Evolutionary conservation across 2,797 vertebrate species (phyloP).

Genomic region (Pipistrellus kuhlii): DNA sequence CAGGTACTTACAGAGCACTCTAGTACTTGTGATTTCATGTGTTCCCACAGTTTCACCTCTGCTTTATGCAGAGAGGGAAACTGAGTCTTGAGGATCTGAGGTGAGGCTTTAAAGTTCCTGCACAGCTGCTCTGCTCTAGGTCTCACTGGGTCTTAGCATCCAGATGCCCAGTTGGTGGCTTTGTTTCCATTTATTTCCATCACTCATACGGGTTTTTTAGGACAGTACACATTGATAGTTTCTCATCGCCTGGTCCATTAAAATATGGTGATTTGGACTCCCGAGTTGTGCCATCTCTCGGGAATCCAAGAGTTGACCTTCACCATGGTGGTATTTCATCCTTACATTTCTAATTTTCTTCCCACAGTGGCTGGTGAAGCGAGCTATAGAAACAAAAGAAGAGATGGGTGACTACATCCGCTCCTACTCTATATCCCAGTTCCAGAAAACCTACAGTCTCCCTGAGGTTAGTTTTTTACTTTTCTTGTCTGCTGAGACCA

Average conservation of each 20-base stretch:
- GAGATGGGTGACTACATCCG: slow-evolving; percentile 98
- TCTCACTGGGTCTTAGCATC: not conserved
- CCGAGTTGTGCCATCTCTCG: not conserved
- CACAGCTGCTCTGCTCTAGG: not conserved
- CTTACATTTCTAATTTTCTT: not conserved
- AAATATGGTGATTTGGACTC: not conserved
- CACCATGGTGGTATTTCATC: not conserved
- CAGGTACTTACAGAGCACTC: not conserved
- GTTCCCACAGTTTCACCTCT: not conserved
- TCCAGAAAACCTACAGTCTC: slow-evolving; percentile 95
- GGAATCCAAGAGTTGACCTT: not conserved
- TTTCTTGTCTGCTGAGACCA: not conserved
- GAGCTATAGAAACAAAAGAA: slow-evolving; percentile 97
- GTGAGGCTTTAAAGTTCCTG: not conserved
- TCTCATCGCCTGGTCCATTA: not conserved
- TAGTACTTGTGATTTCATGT: not conserved
- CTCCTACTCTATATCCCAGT: slow-evolving; percentile 96
- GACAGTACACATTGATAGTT: not conserved
- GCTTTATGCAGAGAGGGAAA: not conserved
- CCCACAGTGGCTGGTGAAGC: slow-evolving; percentile 96
- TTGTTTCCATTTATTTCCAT: not conserved
- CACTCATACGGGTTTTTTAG: too few species aligned
- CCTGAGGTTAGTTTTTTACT: slow-evolving; percentile 91
- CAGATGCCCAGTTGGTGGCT: rapidly evolving
- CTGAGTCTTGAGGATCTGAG: not conserved